Base-by-base conservation (phyloP, 2,113 vertebrate species). In the Leptodactylus fuscus region DNA sequence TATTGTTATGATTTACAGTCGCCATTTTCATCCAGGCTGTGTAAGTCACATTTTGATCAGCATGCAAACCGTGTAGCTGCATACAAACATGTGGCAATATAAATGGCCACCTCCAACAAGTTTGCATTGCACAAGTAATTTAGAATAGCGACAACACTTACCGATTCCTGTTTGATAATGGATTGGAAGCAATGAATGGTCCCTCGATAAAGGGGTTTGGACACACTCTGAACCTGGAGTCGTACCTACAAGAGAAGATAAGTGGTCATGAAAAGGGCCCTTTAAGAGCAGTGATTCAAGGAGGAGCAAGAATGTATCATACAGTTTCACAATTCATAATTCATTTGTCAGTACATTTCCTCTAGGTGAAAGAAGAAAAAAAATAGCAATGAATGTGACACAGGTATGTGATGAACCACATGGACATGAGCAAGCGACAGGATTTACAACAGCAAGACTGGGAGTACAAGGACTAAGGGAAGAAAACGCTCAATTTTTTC, bases 141-240 rank as follows among this genome's bases (percentile, higher is more conserved):
- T 9, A 9, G 41, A 5, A 44, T 44, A 44, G 9, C 4, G 41
- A 44, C 41, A 60, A 3, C 87, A 97, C 97, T 91, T 92, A 99
- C 98, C 44, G 97, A 94, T 91, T 99, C 98, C 87, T 98, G 97
- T n/a, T 92, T 94, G 89, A 98, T 87, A 89, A 99, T 98, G 77
- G 97, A 96, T 91, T 96, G 96, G 92, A 99, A 99, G 90, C 98
- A 99, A 91, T 99, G 98, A 62, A 92, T 85, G 9, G 98, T 99
- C 85, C 98, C 97, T 6, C 95, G 95, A 89, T 99, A 99, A 58
- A 96, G 95, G 46, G 96, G 97, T 89, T 95, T 98, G 80, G 96
- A 93, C n/a, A 89, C 79, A 88, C 88, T 96, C 93, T 99, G 98
- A 69, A 99, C 97, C 94, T 99, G 98, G 1, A 99, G 96, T 69